Evolutionary conservation across 2,113 vertebrate genomes (phyloP).

Genomic region (Psilopogon haemacephalus): DNA sequence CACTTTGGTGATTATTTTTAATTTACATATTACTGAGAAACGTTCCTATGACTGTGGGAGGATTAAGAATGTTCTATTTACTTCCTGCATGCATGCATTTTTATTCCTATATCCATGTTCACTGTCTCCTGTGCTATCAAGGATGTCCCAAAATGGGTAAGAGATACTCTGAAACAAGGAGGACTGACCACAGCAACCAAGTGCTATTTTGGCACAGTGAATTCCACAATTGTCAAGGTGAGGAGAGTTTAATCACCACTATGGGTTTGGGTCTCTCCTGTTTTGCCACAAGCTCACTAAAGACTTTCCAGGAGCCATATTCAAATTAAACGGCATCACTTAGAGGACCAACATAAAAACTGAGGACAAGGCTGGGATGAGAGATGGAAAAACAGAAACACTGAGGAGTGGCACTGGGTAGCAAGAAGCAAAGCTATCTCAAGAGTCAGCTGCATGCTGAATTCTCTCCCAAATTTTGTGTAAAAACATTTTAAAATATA

Average conservation of each 20-base stretch:
- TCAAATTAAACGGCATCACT: neutral
- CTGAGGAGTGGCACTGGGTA: neutral
- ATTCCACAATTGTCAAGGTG: accelerated
- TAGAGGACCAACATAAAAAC: neutral
- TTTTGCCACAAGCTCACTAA: neutral
- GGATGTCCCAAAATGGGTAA: neutral
- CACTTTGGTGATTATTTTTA: neutral
- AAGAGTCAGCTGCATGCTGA: neutral
- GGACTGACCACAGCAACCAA: neutral
- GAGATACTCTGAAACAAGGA: neutral
- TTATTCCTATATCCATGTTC: neutral
- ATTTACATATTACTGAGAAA: neutral
- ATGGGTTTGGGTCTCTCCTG: neutral
- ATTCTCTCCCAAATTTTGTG: neutral
- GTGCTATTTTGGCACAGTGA: neutral
- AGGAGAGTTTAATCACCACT: neutral
- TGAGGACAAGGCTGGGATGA: no score
- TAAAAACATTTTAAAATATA: neutral
- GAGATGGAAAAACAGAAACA: neutral
- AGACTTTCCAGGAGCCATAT: neutral
- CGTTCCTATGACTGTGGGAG: neutral
- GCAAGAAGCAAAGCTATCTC: neutral
- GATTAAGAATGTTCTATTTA: neutral
- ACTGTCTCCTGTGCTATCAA: neutral
- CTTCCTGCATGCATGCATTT: neutral